Percentiles rank a stretch among this genome's conserved stretches.
Evolutionary conservation across 1,140 invertebrate genomes (phyloP).

Genomic region (Prorops nasuta): DNA sequence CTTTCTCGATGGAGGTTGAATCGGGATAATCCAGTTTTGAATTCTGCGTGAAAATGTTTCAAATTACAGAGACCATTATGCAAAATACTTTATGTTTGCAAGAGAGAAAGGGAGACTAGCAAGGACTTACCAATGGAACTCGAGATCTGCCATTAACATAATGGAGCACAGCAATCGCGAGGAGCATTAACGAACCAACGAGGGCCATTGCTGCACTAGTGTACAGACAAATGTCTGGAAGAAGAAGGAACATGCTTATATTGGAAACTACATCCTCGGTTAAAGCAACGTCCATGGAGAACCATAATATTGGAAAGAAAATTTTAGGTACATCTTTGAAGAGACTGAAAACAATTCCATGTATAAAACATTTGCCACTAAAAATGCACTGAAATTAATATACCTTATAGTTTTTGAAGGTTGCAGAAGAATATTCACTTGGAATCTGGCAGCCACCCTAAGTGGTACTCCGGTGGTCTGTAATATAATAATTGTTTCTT

Average conservation of each 20-base stretch:
- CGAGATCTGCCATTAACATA: conserved; percentile 2
- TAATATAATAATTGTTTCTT: conserved; percentile 31
- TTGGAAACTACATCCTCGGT: conserved; percentile 54
- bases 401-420: conserved; percentile 64
- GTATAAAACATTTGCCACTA: neutral
- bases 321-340: conserved; percentile 66
- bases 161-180: conserved; percentile 20
- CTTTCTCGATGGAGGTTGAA: conserved; percentile 25
- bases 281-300: conserved; percentile 66
- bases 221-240: conserved; percentile 39
- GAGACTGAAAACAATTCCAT: conserved; percentile 53
- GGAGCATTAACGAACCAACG: conserved; percentile 35
- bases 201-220: conserved; percentile 32
- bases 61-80: too few species aligned
- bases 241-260: conserved; percentile 37
- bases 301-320: conserved; percentile 78
- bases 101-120: too few species aligned
- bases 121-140: neutral
- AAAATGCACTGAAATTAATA: neutral
- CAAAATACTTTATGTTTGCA: too few species aligned
- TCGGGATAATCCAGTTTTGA: neutral
- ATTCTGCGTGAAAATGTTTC: neutral
- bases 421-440: conserved; percentile 74
- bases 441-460: conserved; percentile 71
- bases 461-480: conserved; percentile 73